Evolutionary conservation across 1,140 invertebrate species (phyloP).

Genomic region (Wiebesia pumilae): DNA sequence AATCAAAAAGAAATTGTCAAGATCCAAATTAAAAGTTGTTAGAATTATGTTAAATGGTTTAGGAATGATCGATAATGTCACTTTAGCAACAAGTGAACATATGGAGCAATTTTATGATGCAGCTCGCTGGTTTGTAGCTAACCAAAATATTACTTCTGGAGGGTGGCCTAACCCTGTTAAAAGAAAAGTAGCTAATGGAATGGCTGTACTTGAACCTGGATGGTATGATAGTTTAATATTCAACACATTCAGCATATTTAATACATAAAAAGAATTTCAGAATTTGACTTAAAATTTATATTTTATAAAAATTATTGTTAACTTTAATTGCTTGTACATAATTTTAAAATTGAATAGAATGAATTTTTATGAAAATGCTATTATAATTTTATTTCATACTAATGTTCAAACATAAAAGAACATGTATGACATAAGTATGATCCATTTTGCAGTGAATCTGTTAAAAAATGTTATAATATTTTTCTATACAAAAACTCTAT

Average conservation of each 20-base stretch:
- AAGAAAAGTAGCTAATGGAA: conserved; percentile 84
- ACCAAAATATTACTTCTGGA: conserved; percentile 87
- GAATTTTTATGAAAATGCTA: background rate
- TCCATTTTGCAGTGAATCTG: no score
- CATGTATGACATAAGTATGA: no score
- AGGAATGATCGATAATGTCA: conserved; percentile 88
- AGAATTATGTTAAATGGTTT: conserved; percentile 83
- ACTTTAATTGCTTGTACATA: no score
- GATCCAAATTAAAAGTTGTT: conserved; percentile 85
- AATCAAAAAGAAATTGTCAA: conserved; percentile 82
- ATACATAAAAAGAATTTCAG: background rate
- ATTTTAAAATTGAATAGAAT: no score
- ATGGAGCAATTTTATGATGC: conserved; percentile 93
- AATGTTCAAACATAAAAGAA: background rate
- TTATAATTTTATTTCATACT: background rate
- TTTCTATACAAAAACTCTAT: no score
- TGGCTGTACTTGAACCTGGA: conserved; percentile 86
- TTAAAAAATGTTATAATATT: no score
- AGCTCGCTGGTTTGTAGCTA: conserved; percentile 92
- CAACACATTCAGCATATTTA: conserved; percentile 7
- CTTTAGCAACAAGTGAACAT: conserved; percentile 88
- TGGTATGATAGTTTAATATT: conserved; percentile 77
- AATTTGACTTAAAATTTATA: no score
- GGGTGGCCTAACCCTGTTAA: conserved; percentile 93
- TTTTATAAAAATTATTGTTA: no score